Conservation (phyloP, 2,797 vertebrate species). For the Myripristis murdjan region DNA sequence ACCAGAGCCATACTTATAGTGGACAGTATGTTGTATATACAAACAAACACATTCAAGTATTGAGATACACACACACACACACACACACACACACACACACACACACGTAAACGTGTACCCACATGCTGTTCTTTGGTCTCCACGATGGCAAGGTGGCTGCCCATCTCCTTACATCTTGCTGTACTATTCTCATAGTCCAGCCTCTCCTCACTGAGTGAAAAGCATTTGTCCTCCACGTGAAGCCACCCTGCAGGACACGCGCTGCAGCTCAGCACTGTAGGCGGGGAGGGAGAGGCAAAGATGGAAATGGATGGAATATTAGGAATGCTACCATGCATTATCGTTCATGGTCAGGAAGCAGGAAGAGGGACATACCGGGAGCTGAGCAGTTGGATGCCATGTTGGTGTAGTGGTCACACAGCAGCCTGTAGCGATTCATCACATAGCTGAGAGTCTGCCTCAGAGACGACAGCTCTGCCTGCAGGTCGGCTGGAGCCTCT, state of each 20-base stretch:
- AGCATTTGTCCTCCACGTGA: slow-evolving; percentile 36
- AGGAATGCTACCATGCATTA: background rate
- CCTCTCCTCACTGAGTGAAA: slow-evolving; percentile 10
- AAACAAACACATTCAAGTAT: background rate
- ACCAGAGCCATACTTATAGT: too few species aligned
- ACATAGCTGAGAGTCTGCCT: slow-evolving; percentile 26
- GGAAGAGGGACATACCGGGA: slow-evolving; percentile 25
- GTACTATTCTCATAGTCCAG: background rate
- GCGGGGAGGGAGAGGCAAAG: background rate
- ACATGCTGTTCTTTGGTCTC: slow-evolving; percentile 43
- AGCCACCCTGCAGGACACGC: slow-evolving; percentile 38
- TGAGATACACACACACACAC: too few species aligned
- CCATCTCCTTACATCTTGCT: slow-evolving; percentile 4
- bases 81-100: slow-evolving; percentile 10
- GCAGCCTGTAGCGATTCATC: slow-evolving; percentile 22
- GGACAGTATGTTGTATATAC: background rate
- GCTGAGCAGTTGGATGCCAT: slow-evolving; percentile 36
- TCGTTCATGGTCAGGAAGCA: slow-evolving; percentile 7
- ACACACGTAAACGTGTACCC: slow-evolving; percentile 2
- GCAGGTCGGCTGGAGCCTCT: slow-evolving; percentile 3
- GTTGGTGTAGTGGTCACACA: slow-evolving; percentile 20
- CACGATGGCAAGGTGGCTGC: slow-evolving; percentile 44
- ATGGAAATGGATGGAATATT: background rate
- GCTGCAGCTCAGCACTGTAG: slow-evolving; percentile 11
- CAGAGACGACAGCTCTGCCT: slow-evolving; percentile 8